phyloP scores from a whole-genome alignment of 1,140 invertebrate genomes.

The Diabrotica undecimpunctata region DNA sequence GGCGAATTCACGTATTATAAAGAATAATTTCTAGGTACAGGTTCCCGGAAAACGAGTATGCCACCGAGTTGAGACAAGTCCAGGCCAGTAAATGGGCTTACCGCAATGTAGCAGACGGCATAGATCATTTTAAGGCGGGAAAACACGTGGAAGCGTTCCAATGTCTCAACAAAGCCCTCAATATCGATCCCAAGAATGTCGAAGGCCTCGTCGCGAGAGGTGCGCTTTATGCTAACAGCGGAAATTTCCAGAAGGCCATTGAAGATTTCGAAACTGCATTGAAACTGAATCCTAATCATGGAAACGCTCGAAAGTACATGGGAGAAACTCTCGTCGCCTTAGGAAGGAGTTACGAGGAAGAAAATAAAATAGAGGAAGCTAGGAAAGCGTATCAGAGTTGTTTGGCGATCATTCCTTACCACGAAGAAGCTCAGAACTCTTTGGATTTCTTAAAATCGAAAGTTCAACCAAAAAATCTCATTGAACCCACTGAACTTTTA shows the following conservation, averaged over 20 bases:
- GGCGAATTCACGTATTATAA: no score
- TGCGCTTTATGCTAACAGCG: slow-evolving; percentile 90
- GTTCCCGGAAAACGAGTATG: slow-evolving; percentile 77
- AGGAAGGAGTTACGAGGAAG: slow-evolving; percentile 78
- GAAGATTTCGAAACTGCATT: slow-evolving; percentile 91
- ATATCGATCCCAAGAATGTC: slow-evolving; percentile 88
- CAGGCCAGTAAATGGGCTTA: slow-evolving; percentile 93
- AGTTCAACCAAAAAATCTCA: slow-evolving; percentile 54
- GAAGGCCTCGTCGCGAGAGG: slow-evolving; percentile 91
- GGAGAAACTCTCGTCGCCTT: slow-evolving; percentile 86
- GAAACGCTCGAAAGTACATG: slow-evolving; percentile 93
- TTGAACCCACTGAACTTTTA: slow-evolving; percentile 57
- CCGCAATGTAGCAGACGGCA: slow-evolving; percentile 86
- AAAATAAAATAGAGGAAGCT: slow-evolving; percentile 81
- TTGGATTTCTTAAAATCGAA: slow-evolving; percentile 73
- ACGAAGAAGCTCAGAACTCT: slow-evolving; percentile 79
- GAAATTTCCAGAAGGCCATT: slow-evolving; percentile 88
- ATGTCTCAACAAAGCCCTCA: slow-evolving; percentile 88
- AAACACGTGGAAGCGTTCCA: slow-evolving; percentile 91
- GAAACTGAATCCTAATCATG: slow-evolving; percentile 81
- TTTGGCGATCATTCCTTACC: slow-evolving; percentile 72
- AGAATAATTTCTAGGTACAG: slow-evolving; percentile 55
- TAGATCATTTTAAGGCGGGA: slow-evolving; percentile 88
- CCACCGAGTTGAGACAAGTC: slow-evolving; percentile 75
- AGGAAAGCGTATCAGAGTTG: slow-evolving; percentile 80